Evolutionary conservation across 2,113 vertebrate species (phyloP), one percentile per base, ranked within the genome.

Genomic region (Saccopteryx leptura): DNA sequence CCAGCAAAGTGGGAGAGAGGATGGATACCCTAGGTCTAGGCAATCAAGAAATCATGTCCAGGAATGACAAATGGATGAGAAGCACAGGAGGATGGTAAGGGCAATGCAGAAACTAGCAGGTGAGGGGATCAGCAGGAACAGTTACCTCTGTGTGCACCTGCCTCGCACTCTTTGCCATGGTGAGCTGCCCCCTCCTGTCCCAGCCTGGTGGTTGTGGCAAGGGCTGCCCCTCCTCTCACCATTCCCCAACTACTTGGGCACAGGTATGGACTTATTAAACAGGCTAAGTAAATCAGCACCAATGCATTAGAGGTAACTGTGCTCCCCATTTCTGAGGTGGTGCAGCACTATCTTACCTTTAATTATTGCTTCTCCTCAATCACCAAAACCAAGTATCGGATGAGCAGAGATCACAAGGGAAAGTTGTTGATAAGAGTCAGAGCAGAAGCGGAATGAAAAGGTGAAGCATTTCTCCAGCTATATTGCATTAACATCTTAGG

Each of bases 141-240:
- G 33, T 14, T n/a, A 23, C 48, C 17, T 52, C 0, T 0, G 21
- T 33, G 18, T 24, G 69, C 3, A 19, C 17, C 31, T 23, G 4
- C 60, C 21, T 28, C 31, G 17, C 26, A 54, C 28, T 68, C 58
- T 54, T 31, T 9, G 33, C 4, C 7, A 2, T 19, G 48, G 2
- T 71, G 28, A 65, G 60, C 3, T 50, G 33, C 2, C 9, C 33
- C 78, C 86, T 69, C 65, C 61, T 52, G 21, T 24, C 46, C 1
- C 18, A 48, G 52, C 2, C 46, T n/a, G 12, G 19, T 19, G 7
- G n/a, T 88, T 76, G 8, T 1, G 28, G 12, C 26, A 71, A 71
- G 50, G 10, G 7, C 28, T 91, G 31, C 26, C 24, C 56, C 66
- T 91, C 33, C 33, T 81, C 23, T 91, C 10, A 4, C 54, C 15